phyloP scores from a whole-genome alignment of 2,797 vertebrate genomes.

The Morus bassanus region DNA sequence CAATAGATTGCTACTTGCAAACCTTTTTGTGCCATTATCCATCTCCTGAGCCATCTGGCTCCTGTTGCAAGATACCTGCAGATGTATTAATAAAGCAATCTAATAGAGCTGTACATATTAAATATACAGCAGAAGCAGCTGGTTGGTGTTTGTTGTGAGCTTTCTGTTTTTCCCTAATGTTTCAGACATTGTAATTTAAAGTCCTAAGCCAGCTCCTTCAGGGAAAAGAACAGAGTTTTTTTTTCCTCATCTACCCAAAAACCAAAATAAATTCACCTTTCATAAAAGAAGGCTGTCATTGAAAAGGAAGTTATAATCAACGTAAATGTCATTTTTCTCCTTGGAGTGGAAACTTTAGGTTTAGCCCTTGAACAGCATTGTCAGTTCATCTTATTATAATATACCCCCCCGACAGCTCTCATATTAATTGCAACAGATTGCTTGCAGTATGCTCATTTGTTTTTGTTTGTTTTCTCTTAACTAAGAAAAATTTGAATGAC shows the following conservation, averaged over 20 bases:
- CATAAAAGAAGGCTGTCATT: slow-evolving; percentile 43
- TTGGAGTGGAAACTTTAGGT: slow-evolving; percentile 48
- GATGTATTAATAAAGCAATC: slow-evolving; percentile 54
- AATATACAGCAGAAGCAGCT: slow-evolving; percentile 56
- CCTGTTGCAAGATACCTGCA: slow-evolving; percentile 31
- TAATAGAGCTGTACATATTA: slow-evolving; percentile 55
- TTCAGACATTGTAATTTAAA: not conserved
- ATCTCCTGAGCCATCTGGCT: slow-evolving; percentile 14
- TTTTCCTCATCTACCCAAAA: not conserved
- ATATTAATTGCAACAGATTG: slow-evolving; percentile 64
- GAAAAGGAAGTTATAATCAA: slow-evolving; percentile 53
- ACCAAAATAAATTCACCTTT: slow-evolving; percentile 58
- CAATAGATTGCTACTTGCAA: not conserved
- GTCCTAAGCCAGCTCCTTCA: not conserved
- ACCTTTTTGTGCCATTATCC: not conserved
- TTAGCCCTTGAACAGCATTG: slow-evolving; percentile 42
- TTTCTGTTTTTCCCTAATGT: slow-evolving; percentile 10
- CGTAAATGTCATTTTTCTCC: slow-evolving; percentile 58
- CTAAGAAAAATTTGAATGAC: slow-evolving; percentile 23
- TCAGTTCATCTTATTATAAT: slow-evolving; percentile 44
- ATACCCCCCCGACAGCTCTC: slow-evolving; percentile 38
- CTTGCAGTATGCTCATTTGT: slow-evolving; percentile 3
- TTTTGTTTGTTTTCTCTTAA: slow-evolving; percentile 42
- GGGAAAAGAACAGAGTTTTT: not conserved
- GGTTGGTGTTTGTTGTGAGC: slow-evolving; percentile 38